Evolutionary conservation across 2,888 invertebrate species (phyloP).

Genomic region (Nemoura dubitans): DNA sequence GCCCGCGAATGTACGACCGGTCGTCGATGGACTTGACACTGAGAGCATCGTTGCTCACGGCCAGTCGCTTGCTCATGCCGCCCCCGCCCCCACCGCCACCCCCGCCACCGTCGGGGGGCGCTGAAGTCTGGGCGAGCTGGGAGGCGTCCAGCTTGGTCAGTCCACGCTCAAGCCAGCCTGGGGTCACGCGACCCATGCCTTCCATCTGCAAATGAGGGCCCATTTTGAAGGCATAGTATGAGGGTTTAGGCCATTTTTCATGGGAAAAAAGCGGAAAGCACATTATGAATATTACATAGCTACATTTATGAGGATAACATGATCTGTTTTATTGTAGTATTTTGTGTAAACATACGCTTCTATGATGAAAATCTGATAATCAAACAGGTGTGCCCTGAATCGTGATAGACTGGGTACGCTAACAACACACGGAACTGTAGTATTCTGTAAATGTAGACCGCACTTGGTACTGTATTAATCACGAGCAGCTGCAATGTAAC

Average conservation of each 20-base stretch:
- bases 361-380: too few relatives aligned
- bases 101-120: conserved; percentile 55
- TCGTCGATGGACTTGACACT: conserved; percentile 17
- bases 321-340: neutral
- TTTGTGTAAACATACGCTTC: too few relatives aligned
- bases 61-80: conserved; percentile 23
- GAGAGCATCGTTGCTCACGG: neutral
- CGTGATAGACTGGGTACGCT: too few relatives aligned
- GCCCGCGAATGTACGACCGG: conserved; percentile 80
- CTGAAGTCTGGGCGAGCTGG: conserved; percentile 61
- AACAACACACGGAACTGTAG: too few relatives aligned
- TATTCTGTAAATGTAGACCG: too few relatives aligned
- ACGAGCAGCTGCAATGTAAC: too few relatives aligned
- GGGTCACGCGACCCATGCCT: conserved; percentile 56
- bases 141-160: conserved; percentile 58
- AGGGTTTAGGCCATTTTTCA: too few relatives aligned
- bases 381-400: too few relatives aligned
- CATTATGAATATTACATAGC: too few relatives aligned
- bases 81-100: conserved; percentile 43
- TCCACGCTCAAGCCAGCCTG: conserved; percentile 69
- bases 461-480: too few relatives aligned
- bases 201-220: conserved; percentile 36
- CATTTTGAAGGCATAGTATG: too few relatives aligned
- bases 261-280: too few relatives aligned
- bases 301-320: neutral